Base-by-base conservation (phyloP, 2,797 vertebrate genomes). In the Pantherophis alleghaniensis region DNA sequence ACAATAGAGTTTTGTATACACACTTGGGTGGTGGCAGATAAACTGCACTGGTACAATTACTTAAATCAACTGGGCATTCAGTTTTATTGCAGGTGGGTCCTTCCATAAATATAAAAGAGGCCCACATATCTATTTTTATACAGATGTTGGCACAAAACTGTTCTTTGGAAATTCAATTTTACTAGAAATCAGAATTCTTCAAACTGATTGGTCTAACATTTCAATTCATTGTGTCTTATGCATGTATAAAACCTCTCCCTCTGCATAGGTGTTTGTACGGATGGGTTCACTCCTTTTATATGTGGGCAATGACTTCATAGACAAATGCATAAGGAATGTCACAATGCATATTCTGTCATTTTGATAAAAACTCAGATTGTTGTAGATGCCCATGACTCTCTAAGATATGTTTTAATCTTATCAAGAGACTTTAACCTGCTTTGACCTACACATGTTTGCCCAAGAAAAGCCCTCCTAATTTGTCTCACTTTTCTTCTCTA, bases 1-100 rank as follows among this genome's bases (percentile, higher is more conserved):
- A 94, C 88, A 96, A 90, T 91, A 92, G 89, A 88, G 60, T 13
- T 95, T 96, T 95, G 63, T 96, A 20, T 91, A 90, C 57, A 22
- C 86, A 94, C 86, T 89, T 96, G 91, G 91, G 94, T 96, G 94
- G 93, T 93, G 60, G 63, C 96, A 94, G 79, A 91, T 91, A 92
- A 94, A 83, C 91, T 42, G 94, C 91, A 22, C 12, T 95, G 79
- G 57, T 1, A 2, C 92, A 88, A 91, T 91, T 59, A 74, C 63
- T 93, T 90, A 94, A 95, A 92, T 93, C 90, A 96, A 92, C 2
- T 91, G 53, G 53, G 90, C 60, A 91, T 47, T 88, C 89, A 87
- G 86, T 95, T 91, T 92, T 94, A 88, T 87, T 96, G 87, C 95
- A 95, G 93, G 91, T 88, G 86, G 47, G 86, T 93, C 93, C 93